phyloP scores from a whole-genome alignment of 2,113 vertebrate genomes.

The Rattus norvegicus region DNA sequence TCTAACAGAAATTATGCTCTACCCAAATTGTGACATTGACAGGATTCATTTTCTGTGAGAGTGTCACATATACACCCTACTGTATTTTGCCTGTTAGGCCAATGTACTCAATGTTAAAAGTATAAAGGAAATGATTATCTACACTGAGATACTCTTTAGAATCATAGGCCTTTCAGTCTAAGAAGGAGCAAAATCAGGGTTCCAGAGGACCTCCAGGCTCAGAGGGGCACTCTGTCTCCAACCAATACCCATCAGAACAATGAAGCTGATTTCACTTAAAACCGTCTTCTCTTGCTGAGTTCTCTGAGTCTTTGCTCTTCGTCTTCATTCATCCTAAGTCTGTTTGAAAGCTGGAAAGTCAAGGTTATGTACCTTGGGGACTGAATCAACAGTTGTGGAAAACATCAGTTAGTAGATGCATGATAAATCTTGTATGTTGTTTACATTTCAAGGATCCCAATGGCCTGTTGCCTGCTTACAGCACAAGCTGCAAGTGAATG shows the following conservation, averaged over 20 bases:
- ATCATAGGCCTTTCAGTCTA: neutral
- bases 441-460: conserved; percentile 79
- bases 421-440: conserved; percentile 63
- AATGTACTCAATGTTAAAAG: neutral
- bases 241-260: neutral
- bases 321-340: neutral
- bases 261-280: conserved; percentile 65
- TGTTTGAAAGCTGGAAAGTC: conserved; percentile 72
- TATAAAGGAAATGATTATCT: neutral
- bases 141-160: conserved; percentile 47
- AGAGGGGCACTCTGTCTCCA: conserved; percentile 14
- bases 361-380: conserved; percentile 68
- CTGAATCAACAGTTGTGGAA: conserved; percentile 61
- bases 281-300: conserved; percentile 37
- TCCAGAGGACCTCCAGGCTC: conserved; percentile 42
- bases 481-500: neutral
- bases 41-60: neutral
- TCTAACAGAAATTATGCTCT: neutral
- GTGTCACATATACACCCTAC: neutral
- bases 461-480: neutral
- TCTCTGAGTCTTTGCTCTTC: no score
- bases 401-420: conserved; percentile 64
- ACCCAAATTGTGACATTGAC: neutral
- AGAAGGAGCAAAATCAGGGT: conserved; percentile 49
- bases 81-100: neutral